Conservation (phyloP, 1,140 invertebrate genomes). For the Tetragnatha versicolor region DNA sequence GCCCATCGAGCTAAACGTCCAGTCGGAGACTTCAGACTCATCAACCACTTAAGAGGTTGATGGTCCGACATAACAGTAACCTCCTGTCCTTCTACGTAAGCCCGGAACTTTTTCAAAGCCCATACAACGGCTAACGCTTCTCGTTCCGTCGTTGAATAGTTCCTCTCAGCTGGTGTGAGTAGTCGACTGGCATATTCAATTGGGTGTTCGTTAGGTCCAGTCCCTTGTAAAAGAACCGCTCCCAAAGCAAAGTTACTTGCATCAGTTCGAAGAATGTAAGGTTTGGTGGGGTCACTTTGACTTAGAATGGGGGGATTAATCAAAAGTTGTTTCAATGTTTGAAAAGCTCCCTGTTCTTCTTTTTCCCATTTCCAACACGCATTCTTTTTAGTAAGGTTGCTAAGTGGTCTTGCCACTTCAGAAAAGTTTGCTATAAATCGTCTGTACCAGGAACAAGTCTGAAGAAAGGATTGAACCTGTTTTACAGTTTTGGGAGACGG, state of each 20-base stretch:
- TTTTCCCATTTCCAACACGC: slow-evolving; percentile 35
- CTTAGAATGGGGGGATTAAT: slow-evolving; percentile 49
- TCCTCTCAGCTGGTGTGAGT: slow-evolving; percentile 33
- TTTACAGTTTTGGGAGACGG: slow-evolving; percentile 50
- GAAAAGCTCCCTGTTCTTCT: slow-evolving; percentile 49
- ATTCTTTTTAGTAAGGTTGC: slow-evolving; percentile 20
- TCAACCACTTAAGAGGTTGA: neutral
- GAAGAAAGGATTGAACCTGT: slow-evolving; percentile 51
- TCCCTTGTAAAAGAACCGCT: neutral
- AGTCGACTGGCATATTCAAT: slow-evolving; percentile 57
- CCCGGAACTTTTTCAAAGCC: slow-evolving; percentile 56
- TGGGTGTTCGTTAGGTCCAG: neutral
- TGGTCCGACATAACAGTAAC: neutral
- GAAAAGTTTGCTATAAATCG: slow-evolving; percentile 59
- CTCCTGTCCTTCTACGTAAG: slow-evolving; percentile 58
- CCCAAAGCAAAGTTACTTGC: neutral
- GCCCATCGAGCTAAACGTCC: slow-evolving; percentile 7
- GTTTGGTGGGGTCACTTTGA: slow-evolving; percentile 58
- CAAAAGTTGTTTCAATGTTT: slow-evolving; percentile 57
- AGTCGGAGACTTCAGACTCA: neutral
- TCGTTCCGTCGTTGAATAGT: slow-evolving; percentile 57
- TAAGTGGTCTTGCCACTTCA: slow-evolving; percentile 47
- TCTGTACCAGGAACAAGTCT: slow-evolving; percentile 54
- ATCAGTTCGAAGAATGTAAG: slow-evolving; percentile 40
- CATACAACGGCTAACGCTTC: slow-evolving; percentile 59